Conservation (phyloP, 2,113 vertebrate genomes). For the Equus quagga region DNA sequence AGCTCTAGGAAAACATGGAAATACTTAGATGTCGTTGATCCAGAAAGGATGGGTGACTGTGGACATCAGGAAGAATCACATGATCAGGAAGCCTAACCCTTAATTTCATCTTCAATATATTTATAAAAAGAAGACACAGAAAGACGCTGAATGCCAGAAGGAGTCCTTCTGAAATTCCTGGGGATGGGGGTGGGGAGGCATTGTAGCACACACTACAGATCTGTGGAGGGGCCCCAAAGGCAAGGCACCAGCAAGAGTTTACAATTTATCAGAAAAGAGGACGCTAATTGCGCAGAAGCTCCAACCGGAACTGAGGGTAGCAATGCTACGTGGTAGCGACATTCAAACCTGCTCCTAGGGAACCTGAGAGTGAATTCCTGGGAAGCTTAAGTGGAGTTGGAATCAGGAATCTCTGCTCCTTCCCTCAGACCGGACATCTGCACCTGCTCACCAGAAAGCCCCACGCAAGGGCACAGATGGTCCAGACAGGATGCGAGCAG, state of each 20-base stretch:
- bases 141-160: neutral
- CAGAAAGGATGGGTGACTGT: neutral
- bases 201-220: neutral
- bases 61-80: neutral
- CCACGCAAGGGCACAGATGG: too few species aligned
- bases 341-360: neutral
- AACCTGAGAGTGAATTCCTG: neutral
- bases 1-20: neutral
- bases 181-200: neutral
- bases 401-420: neutral
- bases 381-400: neutral
- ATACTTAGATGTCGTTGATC: neutral
- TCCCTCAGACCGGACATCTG: neutral
- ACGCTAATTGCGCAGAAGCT: neutral
- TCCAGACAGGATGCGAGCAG: too few species aligned
- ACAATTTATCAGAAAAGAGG: neutral
- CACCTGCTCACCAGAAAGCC: neutral
- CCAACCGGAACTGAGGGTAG: neutral
- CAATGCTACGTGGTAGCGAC: rapidly evolving
- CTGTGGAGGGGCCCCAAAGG: neutral
- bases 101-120: neutral
- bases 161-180: neutral
- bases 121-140: neutral
- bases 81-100: neutral
- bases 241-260: neutral